Evolutionary conservation across 2,888 invertebrate genomes (phyloP), one percentile per base, ranked within the genome.

Genomic region (Zeuzera pyrina): DNA sequence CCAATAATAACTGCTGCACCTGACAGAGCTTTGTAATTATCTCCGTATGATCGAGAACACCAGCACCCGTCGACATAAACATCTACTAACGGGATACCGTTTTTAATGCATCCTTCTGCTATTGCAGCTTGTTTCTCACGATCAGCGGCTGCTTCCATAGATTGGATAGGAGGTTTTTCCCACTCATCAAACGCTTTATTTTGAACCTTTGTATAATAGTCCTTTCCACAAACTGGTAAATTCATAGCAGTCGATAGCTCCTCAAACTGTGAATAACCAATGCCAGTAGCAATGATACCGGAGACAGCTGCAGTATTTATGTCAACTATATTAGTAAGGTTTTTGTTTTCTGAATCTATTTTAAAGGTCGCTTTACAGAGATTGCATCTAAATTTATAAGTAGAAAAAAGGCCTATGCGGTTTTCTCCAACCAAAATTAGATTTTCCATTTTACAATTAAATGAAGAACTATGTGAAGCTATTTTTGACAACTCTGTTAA

Each of bases 41-140:
- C 11, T 1, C 36, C 34, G 13, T 38, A 38, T 7, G 35, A 39
- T 31, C 42, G 30, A n/a, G 36, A 15, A 26, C 36, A 39, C 42
- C 42, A 45, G 5, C 32, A 33, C 3, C 36, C 39, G 12, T 45
- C 41, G 23, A 40, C 40, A 23, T 31, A 36, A 14, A 46, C 46
- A 27, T 46, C 42, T 23, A 43, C 33, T 1, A 38, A 12, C 10
- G 46, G 35, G 7, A 21, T 25, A 10, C 43, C 41, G 21, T 39
- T 31, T 31, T 34, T 38, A 8, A n/a, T 33, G 12, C 24, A 28
- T 6, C 35, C 36, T 34, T 43, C 36, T 25, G 34, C 34, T n/a
- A 42, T 29, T n/a, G 45, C 42, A 4, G 30, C 15, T 16, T 43
- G 38, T 26, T 41, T 43, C 30, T 34, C 38, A 21, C 11, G 15